A percentile compares a stretch with the other conserved stretches of the same genome.
Conservation (phyloP, 2,113 vertebrate genomes). For the Pseudonaja textilis region DNA sequence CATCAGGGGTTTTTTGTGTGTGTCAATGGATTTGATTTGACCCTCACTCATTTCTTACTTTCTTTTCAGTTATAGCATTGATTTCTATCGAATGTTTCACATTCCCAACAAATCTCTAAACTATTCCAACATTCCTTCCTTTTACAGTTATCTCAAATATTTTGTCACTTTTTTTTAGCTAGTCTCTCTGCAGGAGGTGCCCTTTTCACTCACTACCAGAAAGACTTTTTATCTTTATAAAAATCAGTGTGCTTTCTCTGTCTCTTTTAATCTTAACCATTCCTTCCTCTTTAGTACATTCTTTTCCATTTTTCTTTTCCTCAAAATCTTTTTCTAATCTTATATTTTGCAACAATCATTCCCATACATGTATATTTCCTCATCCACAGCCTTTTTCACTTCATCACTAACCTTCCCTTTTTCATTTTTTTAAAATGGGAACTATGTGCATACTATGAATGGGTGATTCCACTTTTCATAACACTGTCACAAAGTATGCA, state of each 20-base stretch:
- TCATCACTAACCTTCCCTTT: neutral
- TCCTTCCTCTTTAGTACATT: neutral
- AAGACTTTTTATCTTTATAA: neutral
- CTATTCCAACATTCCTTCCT: neutral
- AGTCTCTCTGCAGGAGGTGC: neutral
- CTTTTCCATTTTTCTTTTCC: neutral
- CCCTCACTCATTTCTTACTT: neutral
- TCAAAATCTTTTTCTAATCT: neutral
- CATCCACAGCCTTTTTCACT: neutral
- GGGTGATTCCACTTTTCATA: neutral
- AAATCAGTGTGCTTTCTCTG: neutral
- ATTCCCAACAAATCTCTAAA: neutral
- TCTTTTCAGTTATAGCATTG: neutral
- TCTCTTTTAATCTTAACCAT: neutral
- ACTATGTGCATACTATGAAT: neutral
- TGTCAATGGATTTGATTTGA: neutral
- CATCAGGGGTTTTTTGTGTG: neutral
- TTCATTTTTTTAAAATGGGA: neutral
- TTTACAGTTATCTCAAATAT: neutral
- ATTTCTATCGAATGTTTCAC: neutral
- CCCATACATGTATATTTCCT: neutral
- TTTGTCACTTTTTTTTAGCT: neutral
- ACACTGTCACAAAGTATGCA: neutral
- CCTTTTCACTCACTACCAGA: neutral
- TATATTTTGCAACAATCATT: neutral